Evolutionary conservation across 2,797 vertebrate species (phyloP), one percentile per base, ranked within the genome.

Genomic region (Bufotes viridis): DNA sequence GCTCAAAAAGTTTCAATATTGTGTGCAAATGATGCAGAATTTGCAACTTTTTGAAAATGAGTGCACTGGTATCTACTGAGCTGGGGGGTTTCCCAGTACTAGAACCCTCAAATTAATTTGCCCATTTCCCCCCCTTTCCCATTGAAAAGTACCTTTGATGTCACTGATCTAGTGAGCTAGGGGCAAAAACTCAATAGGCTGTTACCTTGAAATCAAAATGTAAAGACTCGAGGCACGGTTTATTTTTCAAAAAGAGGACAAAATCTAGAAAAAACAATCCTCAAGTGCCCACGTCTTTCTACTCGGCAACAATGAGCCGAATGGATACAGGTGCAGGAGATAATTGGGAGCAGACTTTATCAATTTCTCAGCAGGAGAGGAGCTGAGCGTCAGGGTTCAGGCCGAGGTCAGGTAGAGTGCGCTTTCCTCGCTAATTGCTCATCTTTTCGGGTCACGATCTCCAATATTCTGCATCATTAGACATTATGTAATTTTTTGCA

Each of bases 301-400:
- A 18, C 1, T 60, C 15, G 2, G 13, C 14, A 5, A 26, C 67
- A 34, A 51, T 34, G 42, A 75, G 42, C 20, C 72, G 51, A 51
- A 75, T 75, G 20, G 42, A 51, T 75, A 75, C 42, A 75, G 26
- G 72, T 51, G 69, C 69, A 70, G 15, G 65, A 11, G 15, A 74
- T 75, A 75, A 75, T 75, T 75, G 72, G 42, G 72, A 51, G 2
- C 72, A 75, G 72, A 51, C 42, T 75, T 51, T 51, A 75, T 22
- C 72, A 51, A n/a, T 51, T 75, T n/a, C 42, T 75, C 20, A 22
- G 72, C 42, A 75, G 72, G 51, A 42, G 42, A 51, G 34, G 34
- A 42, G 51, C 10, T 34, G 6, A 18, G 29, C 6, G 1, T 2
- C 10, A 57, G 17, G 34, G 70, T 75, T 75, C 72, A 49, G 72